These are phyloP conservation scores for Diarsia dahlii DNA, from an alignment of 2,888 invertebrate genomes.

Conservation along the genomic window DNA sequence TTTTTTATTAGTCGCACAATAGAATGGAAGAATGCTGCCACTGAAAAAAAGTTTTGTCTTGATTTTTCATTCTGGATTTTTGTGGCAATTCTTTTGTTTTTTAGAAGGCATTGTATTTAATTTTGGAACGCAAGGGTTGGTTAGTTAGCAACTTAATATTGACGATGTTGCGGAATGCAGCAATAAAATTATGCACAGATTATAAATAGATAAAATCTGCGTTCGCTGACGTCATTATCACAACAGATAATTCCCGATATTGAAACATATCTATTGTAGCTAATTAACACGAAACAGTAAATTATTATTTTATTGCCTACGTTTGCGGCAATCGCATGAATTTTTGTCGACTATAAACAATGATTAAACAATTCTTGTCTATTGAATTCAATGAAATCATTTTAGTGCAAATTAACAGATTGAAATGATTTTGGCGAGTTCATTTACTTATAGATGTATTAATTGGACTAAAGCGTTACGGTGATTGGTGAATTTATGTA, in stretches of 20 bases:
- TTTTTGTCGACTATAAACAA: slow-evolving; percentile 67
- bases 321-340: slow-evolving; percentile 65
- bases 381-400: slow-evolving; percentile 65
- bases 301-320: slow-evolving; percentile 68
- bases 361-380: slow-evolving; percentile 63
- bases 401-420: slow-evolving; percentile 58
- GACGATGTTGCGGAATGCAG: not conserved
- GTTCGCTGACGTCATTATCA: slow-evolving; percentile 55
- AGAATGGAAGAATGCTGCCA: slow-evolving; percentile 30
- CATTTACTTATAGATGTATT: slow-evolving; percentile 47
- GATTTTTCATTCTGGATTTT: slow-evolving; percentile 24
- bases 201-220: slow-evolving; percentile 32
- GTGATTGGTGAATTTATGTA: slow-evolving; percentile 53
- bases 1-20: slow-evolving; percentile 54
- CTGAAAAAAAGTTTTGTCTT: slow-evolving; percentile 16
- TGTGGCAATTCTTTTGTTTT: not conserved
- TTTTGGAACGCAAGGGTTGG: not conserved
- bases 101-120: not conserved
- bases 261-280: slow-evolving; percentile 63
- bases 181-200: slow-evolving; percentile 25
- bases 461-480: slow-evolving; percentile 43
- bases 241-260: slow-evolving; percentile 54
- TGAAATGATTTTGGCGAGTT: slow-evolving; percentile 54
- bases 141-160: not conserved
- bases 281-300: slow-evolving; percentile 67